Base-by-base conservation (phyloP, 37 sponge, comb jelly and placozoan genomes). In the Petrosia ficiformis region DNA sequence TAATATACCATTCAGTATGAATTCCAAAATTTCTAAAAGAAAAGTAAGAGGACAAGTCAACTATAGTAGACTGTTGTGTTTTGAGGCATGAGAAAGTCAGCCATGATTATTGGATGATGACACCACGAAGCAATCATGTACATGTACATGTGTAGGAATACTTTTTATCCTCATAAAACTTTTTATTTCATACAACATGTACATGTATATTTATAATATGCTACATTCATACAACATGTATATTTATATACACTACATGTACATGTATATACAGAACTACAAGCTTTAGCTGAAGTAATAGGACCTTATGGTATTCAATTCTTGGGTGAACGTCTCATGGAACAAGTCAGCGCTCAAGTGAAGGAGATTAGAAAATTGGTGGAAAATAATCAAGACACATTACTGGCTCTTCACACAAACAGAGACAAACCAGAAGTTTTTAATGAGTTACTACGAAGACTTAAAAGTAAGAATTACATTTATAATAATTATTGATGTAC, bases 261-360 rank as follows among this genome's bases (percentile, higher is more conserved):
- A 21, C 2, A 25, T 4, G 19, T 4, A 38, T 16, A 29, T 68
- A 37, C 77, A 90, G 95, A 96, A 66, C 67, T 90, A 39, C 72
- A 84, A 74, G 84, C 94, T 1, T 76, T 97, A 44, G 87, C 86
- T 25, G 95, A 94, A 78, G 48, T 94, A 59, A 81, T 97, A 68
- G 98, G 98, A 0, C 95, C 98, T 1, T 97, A 94, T 54, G 98
- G 98, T 19, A 87, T 97, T 32, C 79, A 89, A 1, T 79, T 75
- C 69, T 25, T 97, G 78, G 85, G 98, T 21, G 90, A 91, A 75
- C 88, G 86, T 68, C 80, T 94, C 66, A 84, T 97, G 90, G 92
- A 94, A 33, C 89, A 92, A 61, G 71, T 86, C 32, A 77, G 83
- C 26, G 73, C 71, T 31, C 92, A 94, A 74, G 89, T 94, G 34